These are phyloP conservation scores for Conops quadrifasciatus DNA, from an alignment of 2,888 invertebrate species.

Conservation along the genomic window DNA sequence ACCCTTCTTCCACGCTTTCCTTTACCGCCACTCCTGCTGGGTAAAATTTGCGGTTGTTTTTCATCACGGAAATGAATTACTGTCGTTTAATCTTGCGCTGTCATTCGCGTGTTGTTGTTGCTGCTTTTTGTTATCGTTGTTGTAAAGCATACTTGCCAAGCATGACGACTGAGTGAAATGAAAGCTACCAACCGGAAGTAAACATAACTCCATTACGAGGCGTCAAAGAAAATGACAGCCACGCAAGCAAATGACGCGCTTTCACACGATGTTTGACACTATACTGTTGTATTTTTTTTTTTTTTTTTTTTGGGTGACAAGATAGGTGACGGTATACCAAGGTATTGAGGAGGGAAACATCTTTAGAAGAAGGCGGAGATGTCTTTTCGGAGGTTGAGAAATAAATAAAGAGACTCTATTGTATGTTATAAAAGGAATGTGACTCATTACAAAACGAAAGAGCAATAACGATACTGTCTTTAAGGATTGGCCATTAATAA, in stretches of 20 bases:
- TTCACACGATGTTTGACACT: not conserved
- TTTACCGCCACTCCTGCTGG: too few relatives aligned
- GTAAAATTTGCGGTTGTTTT: conserved; percentile 15
- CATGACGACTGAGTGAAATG: not conserved
- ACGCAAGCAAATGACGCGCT: not conserved
- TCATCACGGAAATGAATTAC: conserved; percentile 25
- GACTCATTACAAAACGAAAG: too few relatives aligned
- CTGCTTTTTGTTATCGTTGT: conserved; percentile 1
- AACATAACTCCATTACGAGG: conserved; percentile 20
- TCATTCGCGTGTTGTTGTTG: conserved; percentile 10
- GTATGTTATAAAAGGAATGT: too few relatives aligned
- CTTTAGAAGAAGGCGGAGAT: too few relatives aligned
- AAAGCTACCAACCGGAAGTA: conserved; percentile 8
- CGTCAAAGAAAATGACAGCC: conserved; percentile 6
- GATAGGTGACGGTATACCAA: too few relatives aligned
- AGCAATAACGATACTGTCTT: too few relatives aligned
- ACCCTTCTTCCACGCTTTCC: too few relatives aligned
- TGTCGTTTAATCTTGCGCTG: conserved; percentile 19
- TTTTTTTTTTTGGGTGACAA: not conserved
- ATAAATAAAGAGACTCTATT: too few relatives aligned
- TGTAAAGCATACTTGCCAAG: conserved; percentile 7
- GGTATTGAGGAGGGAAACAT: too few relatives aligned
- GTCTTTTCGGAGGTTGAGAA: too few relatives aligned
- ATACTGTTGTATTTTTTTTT: not conserved
- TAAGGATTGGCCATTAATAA: too few relatives aligned